Conservation (phyloP, 2,797 vertebrate species). For the Takifugu ocellatus region DNA sequence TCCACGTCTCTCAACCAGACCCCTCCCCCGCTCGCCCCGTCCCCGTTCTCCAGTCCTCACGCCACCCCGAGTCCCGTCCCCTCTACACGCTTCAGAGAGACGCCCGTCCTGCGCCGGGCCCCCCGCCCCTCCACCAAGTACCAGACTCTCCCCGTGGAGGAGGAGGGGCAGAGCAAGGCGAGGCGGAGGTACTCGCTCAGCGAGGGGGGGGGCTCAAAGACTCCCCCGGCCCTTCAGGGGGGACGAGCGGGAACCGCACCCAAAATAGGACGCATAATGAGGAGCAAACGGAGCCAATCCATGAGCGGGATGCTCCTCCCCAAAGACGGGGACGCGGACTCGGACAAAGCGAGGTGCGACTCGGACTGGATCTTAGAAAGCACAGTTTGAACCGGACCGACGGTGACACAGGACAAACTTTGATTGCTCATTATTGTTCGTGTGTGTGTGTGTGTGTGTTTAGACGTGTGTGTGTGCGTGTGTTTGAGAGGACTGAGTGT, state of each 20-base stretch:
- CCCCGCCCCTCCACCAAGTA: conserved; percentile 82
- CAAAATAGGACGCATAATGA: conserved; percentile 64
- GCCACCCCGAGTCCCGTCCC: conserved; percentile 74
- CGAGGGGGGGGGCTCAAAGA: conserved; percentile 70
- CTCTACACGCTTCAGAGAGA: conserved; percentile 68
- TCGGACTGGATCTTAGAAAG: conserved; percentile 94
- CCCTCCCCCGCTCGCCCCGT: conserved; percentile 45
- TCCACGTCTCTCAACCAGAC: conserved; percentile 85
- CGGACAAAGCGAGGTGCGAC: conserved; percentile 77
- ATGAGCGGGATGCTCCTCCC: conserved; percentile 86
- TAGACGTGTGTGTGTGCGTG: conserved; percentile 35
- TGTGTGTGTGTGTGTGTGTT: conserved; percentile 15
- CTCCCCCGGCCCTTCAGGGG: conserved; percentile 39
- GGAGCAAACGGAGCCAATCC: conserved; percentile 88
- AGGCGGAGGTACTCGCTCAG: conserved; percentile 87
- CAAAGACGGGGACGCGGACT: conserved; percentile 70
- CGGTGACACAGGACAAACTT: conserved; percentile 12
- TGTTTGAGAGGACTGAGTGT: conserved; percentile 21
- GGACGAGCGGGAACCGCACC: conserved; percentile 28
- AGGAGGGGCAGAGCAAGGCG: conserved; percentile 66
- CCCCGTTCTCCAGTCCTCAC: conserved; percentile 57
- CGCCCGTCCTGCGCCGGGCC: conserved; percentile 84
- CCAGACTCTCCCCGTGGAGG: conserved; percentile 86
- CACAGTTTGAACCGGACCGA: conserved; percentile 79
- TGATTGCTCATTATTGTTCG: conserved; percentile 42